phyloP scores from a whole-genome alignment of 2,797 vertebrate genomes.

The Dicrostonyx torquatus region DNA sequence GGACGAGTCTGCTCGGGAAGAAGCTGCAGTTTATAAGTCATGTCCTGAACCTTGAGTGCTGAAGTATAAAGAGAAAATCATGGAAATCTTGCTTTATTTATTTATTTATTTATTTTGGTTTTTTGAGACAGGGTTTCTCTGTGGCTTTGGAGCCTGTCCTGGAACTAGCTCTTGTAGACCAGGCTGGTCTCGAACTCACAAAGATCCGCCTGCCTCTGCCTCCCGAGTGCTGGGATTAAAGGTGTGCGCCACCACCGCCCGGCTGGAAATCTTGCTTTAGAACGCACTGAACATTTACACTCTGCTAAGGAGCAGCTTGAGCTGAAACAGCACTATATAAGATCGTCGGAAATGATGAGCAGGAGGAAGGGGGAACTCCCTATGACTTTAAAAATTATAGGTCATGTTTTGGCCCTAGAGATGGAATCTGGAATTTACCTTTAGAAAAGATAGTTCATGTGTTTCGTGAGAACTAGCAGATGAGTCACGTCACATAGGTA shows the following conservation, averaged over 20 bases:
- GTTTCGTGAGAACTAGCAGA: constrained; percentile 18
- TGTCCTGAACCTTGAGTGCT: constrained; percentile 6
- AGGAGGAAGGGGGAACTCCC: not conserved
- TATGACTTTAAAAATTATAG: not conserved
- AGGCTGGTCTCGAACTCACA: no score
- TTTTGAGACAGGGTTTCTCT: no score
- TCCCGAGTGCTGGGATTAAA: no score
- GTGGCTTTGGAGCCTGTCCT: no score
- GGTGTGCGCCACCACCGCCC: no score
- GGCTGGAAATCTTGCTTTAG: not conserved
- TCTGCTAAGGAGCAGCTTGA: not conserved
- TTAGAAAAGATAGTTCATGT: constrained; percentile 13
- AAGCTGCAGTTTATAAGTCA: not conserved
- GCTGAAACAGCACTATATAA: constrained; percentile 20
- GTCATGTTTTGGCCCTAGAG: not conserved
- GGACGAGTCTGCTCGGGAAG: not conserved
- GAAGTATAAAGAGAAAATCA: not conserved
- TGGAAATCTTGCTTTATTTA: not conserved
- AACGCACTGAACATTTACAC: not conserved
- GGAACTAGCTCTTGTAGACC: no score
- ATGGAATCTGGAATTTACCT: not conserved
- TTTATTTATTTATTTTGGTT: no score
- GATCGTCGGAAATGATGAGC: not conserved
- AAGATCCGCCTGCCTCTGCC: no score
- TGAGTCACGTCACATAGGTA: not conserved